These are phyloP conservation scores for Pangasius krempfi DNA, from an alignment of 2,797 vertebrate genomes.

Conservation along the genomic window DNA sequence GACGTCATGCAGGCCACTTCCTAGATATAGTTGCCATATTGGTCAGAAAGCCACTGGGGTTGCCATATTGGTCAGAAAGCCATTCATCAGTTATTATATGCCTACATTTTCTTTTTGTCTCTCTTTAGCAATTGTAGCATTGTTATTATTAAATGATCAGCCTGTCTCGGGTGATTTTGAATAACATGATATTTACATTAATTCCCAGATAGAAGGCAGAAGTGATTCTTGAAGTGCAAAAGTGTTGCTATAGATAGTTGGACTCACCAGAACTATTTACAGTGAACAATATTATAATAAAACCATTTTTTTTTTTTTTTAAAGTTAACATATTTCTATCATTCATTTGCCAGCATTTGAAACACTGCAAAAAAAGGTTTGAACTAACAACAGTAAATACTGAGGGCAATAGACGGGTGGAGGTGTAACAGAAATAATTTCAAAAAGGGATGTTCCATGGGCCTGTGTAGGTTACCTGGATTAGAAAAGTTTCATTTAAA, in stretches of 20 bases:
- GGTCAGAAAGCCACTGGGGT: neutral
- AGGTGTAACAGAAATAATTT: neutral
- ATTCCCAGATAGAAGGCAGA: neutral
- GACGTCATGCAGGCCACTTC: neutral
- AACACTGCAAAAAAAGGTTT: neutral
- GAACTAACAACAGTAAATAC: neutral
- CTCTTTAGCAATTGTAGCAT: neutral
- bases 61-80: neutral
- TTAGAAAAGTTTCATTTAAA: too few relatives aligned
- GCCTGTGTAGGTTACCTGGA: too few relatives aligned
- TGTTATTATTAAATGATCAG: neutral
- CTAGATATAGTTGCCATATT: neutral
- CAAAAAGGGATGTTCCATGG: too few relatives aligned
- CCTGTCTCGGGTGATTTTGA: neutral
- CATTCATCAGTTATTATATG: neutral
- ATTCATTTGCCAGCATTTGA: neutral
- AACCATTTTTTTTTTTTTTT: neutral
- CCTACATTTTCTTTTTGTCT: neutral
- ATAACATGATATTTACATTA: neutral
- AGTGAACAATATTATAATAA: neutral
- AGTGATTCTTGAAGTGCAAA: neutral
- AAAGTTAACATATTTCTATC: neutral
- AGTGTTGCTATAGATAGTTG: neutral
- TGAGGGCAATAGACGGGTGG: neutral
- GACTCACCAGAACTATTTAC: neutral